Evolutionary conservation across 2,888 invertebrate genomes (phyloP).

Genomic region (Apamea sordens): DNA sequence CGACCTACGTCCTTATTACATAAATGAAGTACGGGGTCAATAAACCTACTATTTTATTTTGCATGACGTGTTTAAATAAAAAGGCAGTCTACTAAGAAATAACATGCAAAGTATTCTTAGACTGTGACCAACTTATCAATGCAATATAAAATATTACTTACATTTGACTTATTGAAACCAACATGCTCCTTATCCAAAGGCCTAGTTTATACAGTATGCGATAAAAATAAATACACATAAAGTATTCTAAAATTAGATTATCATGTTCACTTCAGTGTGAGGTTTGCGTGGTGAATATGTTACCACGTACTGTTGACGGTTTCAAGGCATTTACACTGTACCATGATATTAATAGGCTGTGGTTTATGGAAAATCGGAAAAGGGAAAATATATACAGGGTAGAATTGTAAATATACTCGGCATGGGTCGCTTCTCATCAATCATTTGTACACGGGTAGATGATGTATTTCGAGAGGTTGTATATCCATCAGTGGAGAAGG

Average conservation of each 20-base stretch:
- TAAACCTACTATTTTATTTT: conserved; percentile 3
- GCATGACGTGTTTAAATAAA: conserved; percentile 30
- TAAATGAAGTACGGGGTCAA: not conserved
- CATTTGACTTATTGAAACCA: conserved; percentile 18
- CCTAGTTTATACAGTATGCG: conserved; percentile 2
- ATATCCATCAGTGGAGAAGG: conserved; percentile 20
- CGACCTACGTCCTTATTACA: not conserved
- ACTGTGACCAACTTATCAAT: conserved; percentile 19
- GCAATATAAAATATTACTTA: conserved; percentile 15
- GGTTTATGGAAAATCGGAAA: conserved; percentile 45
- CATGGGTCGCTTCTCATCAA: conserved; percentile 41
- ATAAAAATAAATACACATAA: conserved; percentile 39
- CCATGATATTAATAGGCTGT: conserved; percentile 39
- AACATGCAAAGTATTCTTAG: conserved; percentile 19
- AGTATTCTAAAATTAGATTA: conserved; percentile 48
- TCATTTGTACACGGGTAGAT: conserved; percentile 46
- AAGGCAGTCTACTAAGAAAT: not conserved
- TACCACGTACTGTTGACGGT: conserved; percentile 34
- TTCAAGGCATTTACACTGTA: conserved; percentile 32
- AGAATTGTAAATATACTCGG: conserved; percentile 22
- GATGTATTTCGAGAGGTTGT: conserved; percentile 40
- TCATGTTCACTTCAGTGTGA: conserved; percentile 21
- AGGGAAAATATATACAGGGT: conserved; percentile 19
- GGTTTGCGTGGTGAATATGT: conserved; percentile 48
- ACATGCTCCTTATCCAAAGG: conserved; percentile 6